Conservation (phyloP, 2,888 invertebrate species). For the Apamea sordens region DNA sequence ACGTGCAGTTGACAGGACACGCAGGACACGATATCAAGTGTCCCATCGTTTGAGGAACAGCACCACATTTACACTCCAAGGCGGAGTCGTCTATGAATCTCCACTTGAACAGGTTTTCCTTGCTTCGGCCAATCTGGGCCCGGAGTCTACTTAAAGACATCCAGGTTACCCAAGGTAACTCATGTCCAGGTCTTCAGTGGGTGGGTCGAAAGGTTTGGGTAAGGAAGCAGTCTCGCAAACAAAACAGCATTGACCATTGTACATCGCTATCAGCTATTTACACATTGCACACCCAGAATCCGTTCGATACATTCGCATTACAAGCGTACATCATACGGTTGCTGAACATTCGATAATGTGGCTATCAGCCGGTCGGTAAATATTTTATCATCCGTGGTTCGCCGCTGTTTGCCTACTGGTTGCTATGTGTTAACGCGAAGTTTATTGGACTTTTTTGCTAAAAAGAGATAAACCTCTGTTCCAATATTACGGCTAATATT, state of each 20-base stretch:
- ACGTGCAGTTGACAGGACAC: no score
- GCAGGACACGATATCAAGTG: no score
- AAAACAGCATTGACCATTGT: background rate
- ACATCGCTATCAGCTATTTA: background rate
- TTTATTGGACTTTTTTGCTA: background rate
- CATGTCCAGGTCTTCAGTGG: no score
- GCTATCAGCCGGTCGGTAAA: conserved; percentile 31
- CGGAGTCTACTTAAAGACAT: no score
- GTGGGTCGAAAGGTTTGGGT: no score
- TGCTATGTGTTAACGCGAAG: conserved; percentile 23
- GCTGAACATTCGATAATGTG: conserved; percentile 18
- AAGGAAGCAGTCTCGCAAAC: no score
- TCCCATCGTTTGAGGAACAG: no score
- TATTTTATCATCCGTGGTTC: conserved; percentile 32
- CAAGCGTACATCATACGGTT: conserved; percentile 2
- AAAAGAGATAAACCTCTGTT: background rate
- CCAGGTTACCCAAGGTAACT: no score
- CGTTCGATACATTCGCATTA: conserved; percentile 26
- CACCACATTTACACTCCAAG: no score
- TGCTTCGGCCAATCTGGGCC: no score
- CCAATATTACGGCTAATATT: background rate
- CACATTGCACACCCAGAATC: background rate
- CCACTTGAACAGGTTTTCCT: no score
- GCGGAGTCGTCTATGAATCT: no score
- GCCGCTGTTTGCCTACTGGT: conserved; percentile 14